Conservation (phyloP, 2,113 vertebrate species). For the Notarius quadriscutis region DNA sequence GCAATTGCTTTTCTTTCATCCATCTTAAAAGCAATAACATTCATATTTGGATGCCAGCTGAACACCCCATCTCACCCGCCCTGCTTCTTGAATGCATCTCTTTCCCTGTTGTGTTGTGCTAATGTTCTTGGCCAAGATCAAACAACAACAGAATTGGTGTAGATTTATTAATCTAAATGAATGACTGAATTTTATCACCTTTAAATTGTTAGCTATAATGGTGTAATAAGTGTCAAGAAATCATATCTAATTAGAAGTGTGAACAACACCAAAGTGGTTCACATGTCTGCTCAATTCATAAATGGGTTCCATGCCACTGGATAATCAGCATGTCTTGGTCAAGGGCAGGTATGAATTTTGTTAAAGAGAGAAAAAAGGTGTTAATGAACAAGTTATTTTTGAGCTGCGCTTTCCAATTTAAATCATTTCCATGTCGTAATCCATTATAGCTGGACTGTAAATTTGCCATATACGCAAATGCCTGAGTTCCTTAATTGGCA, state of each 20-base stretch:
- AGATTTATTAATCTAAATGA: slow-evolving; percentile 44
- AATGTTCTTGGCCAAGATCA: slow-evolving; percentile 33
- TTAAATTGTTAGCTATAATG: slow-evolving; percentile 56
- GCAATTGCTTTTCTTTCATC: slow-evolving; percentile 45
- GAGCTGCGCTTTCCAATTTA: slow-evolving; percentile 52
- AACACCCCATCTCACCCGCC: not conserved
- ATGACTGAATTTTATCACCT: slow-evolving; percentile 55
- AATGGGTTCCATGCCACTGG: slow-evolving; percentile 58
- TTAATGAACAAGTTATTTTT: slow-evolving; percentile 65
- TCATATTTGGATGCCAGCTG: slow-evolving; percentile 19
- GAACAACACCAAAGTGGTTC: slow-evolving; percentile 63
- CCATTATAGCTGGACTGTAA: slow-evolving; percentile 17
- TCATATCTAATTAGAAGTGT: slow-evolving; percentile 70
- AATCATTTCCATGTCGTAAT: slow-evolving; percentile 55
- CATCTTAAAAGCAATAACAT: slow-evolving; percentile 64
- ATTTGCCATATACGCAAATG: not conserved
- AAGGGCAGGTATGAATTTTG: slow-evolving; percentile 60
- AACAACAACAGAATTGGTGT: slow-evolving; percentile 18
- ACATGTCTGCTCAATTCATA: slow-evolving; percentile 56
- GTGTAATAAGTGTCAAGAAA: slow-evolving; percentile 46
- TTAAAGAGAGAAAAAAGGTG: slow-evolving; percentile 58
- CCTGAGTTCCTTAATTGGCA: slow-evolving; percentile 5
- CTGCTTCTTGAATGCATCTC: not conserved
- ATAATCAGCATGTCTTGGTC: slow-evolving; percentile 63
- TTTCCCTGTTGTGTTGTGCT: slow-evolving; percentile 25